Base-by-base conservation (phyloP, 2,888 invertebrate species). In the Octodonta nipae region DNA sequence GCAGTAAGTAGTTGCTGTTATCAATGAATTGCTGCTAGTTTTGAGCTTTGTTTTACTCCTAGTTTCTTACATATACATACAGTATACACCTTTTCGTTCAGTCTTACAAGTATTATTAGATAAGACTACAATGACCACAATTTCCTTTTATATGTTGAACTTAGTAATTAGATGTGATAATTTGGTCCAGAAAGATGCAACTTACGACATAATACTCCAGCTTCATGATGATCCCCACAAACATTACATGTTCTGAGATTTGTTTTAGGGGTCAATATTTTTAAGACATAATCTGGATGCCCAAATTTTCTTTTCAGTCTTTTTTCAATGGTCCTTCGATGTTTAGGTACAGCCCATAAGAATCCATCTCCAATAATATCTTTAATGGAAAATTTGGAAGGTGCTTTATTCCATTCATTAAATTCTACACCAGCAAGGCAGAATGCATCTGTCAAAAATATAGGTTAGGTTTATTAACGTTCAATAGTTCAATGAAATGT, bases 161-260 rank as follows among this genome's bases (percentile, higher is more conserved):
- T n/a, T n/a, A n/a, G n/a, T n/a, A n/a, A n/a, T n/a, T n/a, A n/a
- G n/a, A n/a, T n/a, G n/a, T n/a, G n/a, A 14, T 28, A 22, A 20
- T 22, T 12, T n/a, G 12, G 2, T 12, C n/a, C n/a, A n/a, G n/a
- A n/a, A n/a, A 25, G 7, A 8, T 25, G 15, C 33, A 33, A 66
- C 69, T 70, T 71, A 88, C 89, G 77, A 61, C 93, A 93, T 27
- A 93, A 65, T 28, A 75, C 67, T 28, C 79, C 76, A 34, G 70
- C 66, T 63, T 88, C 82, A 58, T 87, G 75, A 61, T 82, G 73
- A 57, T 84, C 75, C 1, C 93, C 93, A 63, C 93, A 93, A 27
- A 72, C 72, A 40, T 73, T 65, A 52, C 93, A 93, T 1, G 73
- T 70, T 40, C 78, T 64, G 15, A 93, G 65, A 58, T 82, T 75